Conservation (phyloP, 2,113 vertebrate species). For the Apteryx mantelli region DNA sequence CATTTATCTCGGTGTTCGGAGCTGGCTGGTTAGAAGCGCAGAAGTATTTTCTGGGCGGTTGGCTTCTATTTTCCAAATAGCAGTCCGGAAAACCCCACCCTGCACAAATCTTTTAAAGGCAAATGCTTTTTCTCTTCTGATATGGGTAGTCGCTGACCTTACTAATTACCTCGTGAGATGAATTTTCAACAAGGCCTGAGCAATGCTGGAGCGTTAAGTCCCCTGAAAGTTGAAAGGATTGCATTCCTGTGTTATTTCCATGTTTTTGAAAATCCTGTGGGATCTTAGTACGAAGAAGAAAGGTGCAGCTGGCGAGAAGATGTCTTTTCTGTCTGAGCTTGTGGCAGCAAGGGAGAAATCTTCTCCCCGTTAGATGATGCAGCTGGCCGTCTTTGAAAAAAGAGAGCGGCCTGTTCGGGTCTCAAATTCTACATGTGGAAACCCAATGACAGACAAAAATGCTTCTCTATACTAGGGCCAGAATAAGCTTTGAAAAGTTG, state of each 20-base stretch:
- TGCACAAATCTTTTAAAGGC: neutral
- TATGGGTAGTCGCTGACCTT: neutral
- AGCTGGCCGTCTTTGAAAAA: neutral
- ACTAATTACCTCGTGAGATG: neutral
- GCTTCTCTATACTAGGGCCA: neutral
- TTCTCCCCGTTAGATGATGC: neutral
- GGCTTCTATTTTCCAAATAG: neutral
- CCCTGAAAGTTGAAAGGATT: neutral
- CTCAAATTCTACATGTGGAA: neutral
- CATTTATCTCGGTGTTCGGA: neutral
- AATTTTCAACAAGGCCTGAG: neutral
- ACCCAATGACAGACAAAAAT: neutral
- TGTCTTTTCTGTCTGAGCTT: neutral
- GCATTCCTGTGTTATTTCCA: neutral
- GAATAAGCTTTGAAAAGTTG: neutral
- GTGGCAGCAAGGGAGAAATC: neutral
- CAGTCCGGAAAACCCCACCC: neutral
- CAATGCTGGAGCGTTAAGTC: neutral
- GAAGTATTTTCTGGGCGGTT: neutral
- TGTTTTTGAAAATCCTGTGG: neutral
- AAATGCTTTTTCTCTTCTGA: neutral
- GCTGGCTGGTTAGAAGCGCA: neutral
- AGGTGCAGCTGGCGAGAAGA: neutral
- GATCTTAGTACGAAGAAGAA: neutral
- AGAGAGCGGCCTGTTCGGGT: neutral